These are phyloP conservation scores for Eucidaris tribuloides DNA, from an alignment of 35 echinoderm and acorn worm genomes.

Conservation along the genomic window DNA sequence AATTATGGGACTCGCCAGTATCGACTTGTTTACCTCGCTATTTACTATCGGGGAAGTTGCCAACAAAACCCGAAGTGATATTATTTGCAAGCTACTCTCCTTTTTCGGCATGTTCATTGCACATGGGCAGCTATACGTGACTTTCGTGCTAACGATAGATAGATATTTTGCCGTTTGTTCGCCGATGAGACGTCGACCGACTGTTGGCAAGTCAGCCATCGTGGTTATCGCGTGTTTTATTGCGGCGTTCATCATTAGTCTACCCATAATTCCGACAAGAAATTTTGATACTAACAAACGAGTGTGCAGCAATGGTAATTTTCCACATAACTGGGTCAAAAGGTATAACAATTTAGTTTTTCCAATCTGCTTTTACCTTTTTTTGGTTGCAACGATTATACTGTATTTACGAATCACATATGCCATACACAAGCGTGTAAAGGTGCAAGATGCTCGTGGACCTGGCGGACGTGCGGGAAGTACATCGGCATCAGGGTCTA, in stretches of 20 bases:
- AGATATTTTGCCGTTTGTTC: slow-evolving; percentile 43
- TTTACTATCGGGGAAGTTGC: not conserved
- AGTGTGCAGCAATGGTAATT: not conserved
- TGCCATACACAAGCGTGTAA: not conserved
- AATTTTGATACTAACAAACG: not conserved
- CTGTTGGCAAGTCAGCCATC: slow-evolving; percentile 1
- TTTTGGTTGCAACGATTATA: not conserved
- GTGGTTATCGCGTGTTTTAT: slow-evolving; percentile 6
- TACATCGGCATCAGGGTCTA: too few relatives aligned
- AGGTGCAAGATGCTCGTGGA: too few relatives aligned
- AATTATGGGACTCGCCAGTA: slow-evolving; percentile 34
- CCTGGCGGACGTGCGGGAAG: too few relatives aligned
- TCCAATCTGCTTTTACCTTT: not conserved
- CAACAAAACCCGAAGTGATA: not conserved
- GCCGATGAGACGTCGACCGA: slow-evolving; percentile 14
- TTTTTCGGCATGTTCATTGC: not conserved
- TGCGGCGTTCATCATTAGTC: not conserved
- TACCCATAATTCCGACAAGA: not conserved
- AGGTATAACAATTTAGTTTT: not conserved
- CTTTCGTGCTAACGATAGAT: slow-evolving; percentile 26
- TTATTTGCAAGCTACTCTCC: slow-evolving; percentile 1
- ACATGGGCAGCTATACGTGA: slow-evolving; percentile 4
- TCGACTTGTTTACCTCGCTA: slow-evolving; percentile 32
- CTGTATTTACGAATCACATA: not conserved
- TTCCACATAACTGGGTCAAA: not conserved